Conservation (phyloP, 2,113 vertebrate species). For the Saccopteryx leptura region DNA sequence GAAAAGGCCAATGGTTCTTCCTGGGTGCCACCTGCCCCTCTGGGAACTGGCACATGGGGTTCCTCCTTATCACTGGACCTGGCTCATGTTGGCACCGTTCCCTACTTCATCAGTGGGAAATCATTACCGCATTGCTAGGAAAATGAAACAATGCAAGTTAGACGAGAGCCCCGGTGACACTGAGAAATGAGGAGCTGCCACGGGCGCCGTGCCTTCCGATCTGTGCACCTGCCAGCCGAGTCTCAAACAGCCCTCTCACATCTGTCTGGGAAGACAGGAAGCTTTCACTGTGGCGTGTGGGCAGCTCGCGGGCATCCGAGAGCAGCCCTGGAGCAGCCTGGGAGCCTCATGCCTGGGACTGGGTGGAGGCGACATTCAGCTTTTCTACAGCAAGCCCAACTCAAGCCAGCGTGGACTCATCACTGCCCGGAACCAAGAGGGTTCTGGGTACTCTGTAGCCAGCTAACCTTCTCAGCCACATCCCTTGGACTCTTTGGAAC, state of each 20-base stretch:
- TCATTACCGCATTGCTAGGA: conserved; percentile 79
- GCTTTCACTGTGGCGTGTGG: conserved; percentile 82
- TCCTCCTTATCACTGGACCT: neutral
- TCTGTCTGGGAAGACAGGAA: conserved; percentile 80
- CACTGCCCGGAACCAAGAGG: no score
- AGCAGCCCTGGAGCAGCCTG: conserved; percentile 60
- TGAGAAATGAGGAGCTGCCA: conserved; percentile 85
- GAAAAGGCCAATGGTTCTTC: no score
- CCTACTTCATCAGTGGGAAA: conserved; percentile 83
- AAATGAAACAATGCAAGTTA: conserved; percentile 85
- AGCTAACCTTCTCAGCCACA: neutral
- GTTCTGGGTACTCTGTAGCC: neutral
- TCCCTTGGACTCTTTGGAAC: neutral
- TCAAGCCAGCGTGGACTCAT: rapidly evolving
- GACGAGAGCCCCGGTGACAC: conserved; percentile 82
- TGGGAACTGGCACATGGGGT: conserved; percentile 6
- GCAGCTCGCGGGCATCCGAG: conserved; percentile 70
- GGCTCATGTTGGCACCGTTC: conserved; percentile 71
- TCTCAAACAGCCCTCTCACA: conserved; percentile 75
- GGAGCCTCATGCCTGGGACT: conserved; percentile 55
- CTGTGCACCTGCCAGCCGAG: conserved; percentile 82
- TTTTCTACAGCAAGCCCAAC: no score
- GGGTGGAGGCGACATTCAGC: conserved; percentile 12
- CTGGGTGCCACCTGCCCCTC: neutral
- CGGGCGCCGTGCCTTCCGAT: conserved; percentile 71